Percentiles rank a stretch among this genome's conserved stretches.
Evolutionary conservation across 2,888 invertebrate species (phyloP).

Genomic region (Drosophila nr. fundita): DNA sequence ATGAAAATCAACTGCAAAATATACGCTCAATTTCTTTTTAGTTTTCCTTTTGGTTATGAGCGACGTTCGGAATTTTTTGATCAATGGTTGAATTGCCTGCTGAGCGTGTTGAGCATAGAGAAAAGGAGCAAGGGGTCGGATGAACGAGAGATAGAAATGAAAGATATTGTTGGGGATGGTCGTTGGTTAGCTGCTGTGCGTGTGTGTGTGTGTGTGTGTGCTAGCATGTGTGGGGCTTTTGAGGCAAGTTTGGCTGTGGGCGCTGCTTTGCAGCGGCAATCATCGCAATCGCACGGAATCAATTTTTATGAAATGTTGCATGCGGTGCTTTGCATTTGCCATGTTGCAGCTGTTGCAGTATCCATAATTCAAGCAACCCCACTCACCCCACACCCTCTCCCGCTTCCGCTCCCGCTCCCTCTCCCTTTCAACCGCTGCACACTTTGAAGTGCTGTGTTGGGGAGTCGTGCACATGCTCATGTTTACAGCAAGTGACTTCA

Average conservation of each 20-base stretch:
- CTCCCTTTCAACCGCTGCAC: background rate
- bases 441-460: slow-evolving; percentile 1
- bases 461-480: slow-evolving; percentile 8
- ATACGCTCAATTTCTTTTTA: slow-evolving; percentile 62
- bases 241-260: slow-evolving; percentile 29
- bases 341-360: slow-evolving; percentile 55
- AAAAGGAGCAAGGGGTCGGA: background rate
- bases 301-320: slow-evolving; percentile 69
- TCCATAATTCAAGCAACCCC: background rate
- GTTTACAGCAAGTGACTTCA: slow-evolving; percentile 42
- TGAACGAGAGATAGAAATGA: background rate
- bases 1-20: slow-evolving; percentile 50
- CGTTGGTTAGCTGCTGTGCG: slow-evolving; percentile 24
- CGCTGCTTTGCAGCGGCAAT: slow-evolving; percentile 49
- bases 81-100: slow-evolving; percentile 55
- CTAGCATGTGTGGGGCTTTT: background rate
- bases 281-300: slow-evolving; percentile 63
- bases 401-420: background rate
- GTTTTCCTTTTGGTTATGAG: slow-evolving; percentile 40
- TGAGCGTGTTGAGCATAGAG: background rate
- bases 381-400: background rate
- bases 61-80: slow-evolving; percentile 53
- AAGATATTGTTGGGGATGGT: slow-evolving; percentile 22
- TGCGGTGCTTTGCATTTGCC: slow-evolving; percentile 34
- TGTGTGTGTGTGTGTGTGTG: slow-evolving; percentile 3